Percentiles rank a stretch among this genome's conserved stretches.
These are phyloP conservation scores for Rhynchotus rufescens DNA, from an alignment of 2,797 vertebrate genomes.

Conservation along the genomic window DNA sequence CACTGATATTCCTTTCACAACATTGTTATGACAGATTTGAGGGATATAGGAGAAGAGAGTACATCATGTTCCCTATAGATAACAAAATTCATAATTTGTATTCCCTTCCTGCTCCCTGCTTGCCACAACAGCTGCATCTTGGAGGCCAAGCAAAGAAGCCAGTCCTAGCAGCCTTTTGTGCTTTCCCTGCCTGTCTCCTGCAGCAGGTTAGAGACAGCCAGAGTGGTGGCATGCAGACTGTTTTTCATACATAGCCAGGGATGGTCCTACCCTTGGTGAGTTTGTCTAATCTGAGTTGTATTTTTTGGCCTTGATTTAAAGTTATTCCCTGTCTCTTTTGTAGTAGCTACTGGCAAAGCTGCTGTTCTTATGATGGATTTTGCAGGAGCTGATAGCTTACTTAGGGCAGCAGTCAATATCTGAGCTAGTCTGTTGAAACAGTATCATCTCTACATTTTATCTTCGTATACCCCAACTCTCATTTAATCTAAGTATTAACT, in stretches of 20 bases:
- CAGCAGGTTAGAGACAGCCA: background rate
- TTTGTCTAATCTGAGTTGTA: background rate
- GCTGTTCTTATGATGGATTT: conserved; percentile 28
- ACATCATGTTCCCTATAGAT: background rate
- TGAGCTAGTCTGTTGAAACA: background rate
- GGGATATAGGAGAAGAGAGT: background rate
- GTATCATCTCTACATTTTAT: background rate
- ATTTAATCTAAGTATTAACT: background rate
- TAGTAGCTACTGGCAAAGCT: conserved; percentile 17
- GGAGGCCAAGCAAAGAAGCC: background rate
- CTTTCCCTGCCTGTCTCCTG: background rate
- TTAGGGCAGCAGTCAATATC: background rate
- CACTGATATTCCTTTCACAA: background rate
- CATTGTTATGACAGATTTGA: background rate
- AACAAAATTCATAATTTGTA: background rate
- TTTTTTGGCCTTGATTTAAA: conserved; percentile 10
- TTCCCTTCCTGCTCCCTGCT: background rate
- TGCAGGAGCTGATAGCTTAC: background rate
- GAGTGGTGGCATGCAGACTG: background rate
- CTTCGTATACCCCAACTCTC: background rate
- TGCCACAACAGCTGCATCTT: background rate
- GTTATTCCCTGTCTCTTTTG: background rate
- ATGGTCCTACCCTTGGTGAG: background rate
- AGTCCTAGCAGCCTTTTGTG: background rate
- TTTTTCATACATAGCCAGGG: background rate